Percentiles rank a stretch among this genome's conserved stretches.
Conservation (phyloP, 2,797 vertebrate genomes). For the Denticeps clupeoides region DNA sequence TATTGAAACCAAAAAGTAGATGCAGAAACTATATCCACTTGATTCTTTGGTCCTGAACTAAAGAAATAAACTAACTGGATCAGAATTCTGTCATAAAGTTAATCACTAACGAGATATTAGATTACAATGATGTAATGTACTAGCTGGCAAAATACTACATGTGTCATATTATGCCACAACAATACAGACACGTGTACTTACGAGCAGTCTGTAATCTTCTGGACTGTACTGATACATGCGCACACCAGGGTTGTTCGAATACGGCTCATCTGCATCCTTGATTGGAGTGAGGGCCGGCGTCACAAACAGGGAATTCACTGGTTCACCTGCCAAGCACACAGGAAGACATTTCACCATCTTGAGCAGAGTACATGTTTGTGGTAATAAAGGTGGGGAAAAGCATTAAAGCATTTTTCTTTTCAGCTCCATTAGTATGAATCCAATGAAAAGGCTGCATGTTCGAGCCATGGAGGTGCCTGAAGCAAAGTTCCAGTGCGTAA, state of each 20-base stretch:
- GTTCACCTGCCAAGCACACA: conserved; percentile 51
- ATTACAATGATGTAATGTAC: too few species aligned
- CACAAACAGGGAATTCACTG: conserved; percentile 80
- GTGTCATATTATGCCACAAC: neutral
- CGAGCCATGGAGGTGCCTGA: too few species aligned
- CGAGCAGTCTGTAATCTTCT: conserved; percentile 60
- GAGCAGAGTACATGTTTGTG: neutral
- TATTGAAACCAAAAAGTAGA: too few species aligned
- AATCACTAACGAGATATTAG: too few species aligned
- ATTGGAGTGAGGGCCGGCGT: conserved; percentile 88
- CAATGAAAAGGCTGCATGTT: too few species aligned
- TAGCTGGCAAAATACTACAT: too few species aligned
- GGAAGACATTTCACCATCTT: neutral
- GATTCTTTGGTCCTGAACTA: too few species aligned
- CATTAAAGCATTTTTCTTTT: neutral
- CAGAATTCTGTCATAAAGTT: too few species aligned
- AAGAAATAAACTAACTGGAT: too few species aligned
- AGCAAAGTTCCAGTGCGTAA: too few species aligned
- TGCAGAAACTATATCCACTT: too few species aligned
- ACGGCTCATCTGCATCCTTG: conserved; percentile 49
- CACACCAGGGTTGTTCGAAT: conserved; percentile 82
- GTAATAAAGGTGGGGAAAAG: neutral
- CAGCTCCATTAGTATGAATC: too few species aligned
- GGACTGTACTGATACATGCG: conserved; percentile 72
- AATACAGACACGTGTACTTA: conserved; percentile 40